Percentiles rank a stretch among this genome's conserved stretches.
These are phyloP conservation scores for Tachystola acroxantha DNA, from an alignment of 2,888 invertebrate species.

Conservation along the genomic window DNA sequence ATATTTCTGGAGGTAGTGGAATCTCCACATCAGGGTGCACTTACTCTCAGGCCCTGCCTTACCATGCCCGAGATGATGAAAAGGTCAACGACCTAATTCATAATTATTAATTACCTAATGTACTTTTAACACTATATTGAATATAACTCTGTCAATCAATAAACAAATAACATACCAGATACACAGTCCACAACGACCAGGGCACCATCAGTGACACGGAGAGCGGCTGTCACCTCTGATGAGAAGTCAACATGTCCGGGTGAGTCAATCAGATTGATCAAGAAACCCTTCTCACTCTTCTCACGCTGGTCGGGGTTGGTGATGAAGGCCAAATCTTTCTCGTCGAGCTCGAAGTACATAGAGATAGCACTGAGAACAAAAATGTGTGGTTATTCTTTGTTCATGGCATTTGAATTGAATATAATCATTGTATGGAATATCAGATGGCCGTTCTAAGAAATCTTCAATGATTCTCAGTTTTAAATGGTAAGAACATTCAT, in stretches of 20 bases:
- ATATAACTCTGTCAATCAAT: too few relatives aligned
- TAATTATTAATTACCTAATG: too few relatives aligned
- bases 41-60: too few relatives aligned
- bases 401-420: neutral
- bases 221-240: slow-evolving; percentile 99
- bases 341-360: slow-evolving; percentile 98
- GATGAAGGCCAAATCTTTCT: slow-evolving; percentile 96
- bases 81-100: too few relatives aligned
- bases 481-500: slow-evolving; percentile 77
- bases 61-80: too few relatives aligned
- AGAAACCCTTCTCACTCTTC: slow-evolving; percentile 95
- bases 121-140: too few relatives aligned
- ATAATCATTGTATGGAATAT: slow-evolving; percentile 18
- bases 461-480: slow-evolving; percentile 62
- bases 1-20: too few relatives aligned
- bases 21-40: too few relatives aligned
- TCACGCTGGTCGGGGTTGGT: slow-evolving; percentile 94
- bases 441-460: slow-evolving; percentile 80
- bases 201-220: slow-evolving; percentile 99
- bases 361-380: slow-evolving; percentile 91
- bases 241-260: slow-evolving; percentile 99
- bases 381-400: neutral
- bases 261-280: slow-evolving; percentile 99
- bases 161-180: slow-evolving; percentile 86
- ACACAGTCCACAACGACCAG: slow-evolving; percentile 99